A percentile compares a stretch with the other conserved stretches of the same genome.
Conservation (phyloP, 2,797 vertebrate genomes). For the Lithobates sylvaticus region DNA sequence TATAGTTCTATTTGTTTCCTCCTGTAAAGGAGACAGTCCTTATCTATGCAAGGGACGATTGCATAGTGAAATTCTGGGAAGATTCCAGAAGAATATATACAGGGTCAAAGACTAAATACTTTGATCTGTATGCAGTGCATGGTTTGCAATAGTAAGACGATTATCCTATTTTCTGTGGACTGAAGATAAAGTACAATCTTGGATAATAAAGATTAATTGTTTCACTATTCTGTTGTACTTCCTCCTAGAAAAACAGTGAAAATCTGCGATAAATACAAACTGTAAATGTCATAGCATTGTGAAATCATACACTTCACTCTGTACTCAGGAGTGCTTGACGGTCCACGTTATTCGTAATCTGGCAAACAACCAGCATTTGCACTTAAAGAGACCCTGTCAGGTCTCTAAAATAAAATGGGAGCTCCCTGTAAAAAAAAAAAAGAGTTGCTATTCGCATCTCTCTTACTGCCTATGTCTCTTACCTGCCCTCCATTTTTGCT, state of each 20-base stretch:
- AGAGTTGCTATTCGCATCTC: no score
- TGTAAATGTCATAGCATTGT: neutral
- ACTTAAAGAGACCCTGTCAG: neutral
- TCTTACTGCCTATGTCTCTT: no score
- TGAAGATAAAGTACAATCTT: constrained; percentile 35
- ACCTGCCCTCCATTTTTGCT: no score
- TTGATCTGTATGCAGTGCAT: constrained; percentile 7
- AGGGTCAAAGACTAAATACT: constrained; percentile 66
- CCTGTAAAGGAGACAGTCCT: neutral
- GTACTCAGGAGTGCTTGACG: neutral
- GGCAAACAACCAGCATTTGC: neutral
- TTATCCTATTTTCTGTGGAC: constrained; percentile 24
- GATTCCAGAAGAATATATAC: constrained; percentile 26
- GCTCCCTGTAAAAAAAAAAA: no score
- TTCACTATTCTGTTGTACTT: constrained; percentile 9
- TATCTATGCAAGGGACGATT: neutral
- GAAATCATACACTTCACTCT: neutral
- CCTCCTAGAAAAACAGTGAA: neutral
- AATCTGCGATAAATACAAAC: neutral
- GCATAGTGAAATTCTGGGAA: constrained; percentile 13
- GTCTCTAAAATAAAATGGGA: neutral
- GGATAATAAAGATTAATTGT: constrained; percentile 24
- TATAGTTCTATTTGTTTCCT: neutral
- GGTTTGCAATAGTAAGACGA: neutral
- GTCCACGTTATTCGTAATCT: neutral